These are phyloP conservation scores for Urechis unicinctus DNA, from an alignment of 2,888 invertebrate genomes.

Conservation along the genomic window DNA sequence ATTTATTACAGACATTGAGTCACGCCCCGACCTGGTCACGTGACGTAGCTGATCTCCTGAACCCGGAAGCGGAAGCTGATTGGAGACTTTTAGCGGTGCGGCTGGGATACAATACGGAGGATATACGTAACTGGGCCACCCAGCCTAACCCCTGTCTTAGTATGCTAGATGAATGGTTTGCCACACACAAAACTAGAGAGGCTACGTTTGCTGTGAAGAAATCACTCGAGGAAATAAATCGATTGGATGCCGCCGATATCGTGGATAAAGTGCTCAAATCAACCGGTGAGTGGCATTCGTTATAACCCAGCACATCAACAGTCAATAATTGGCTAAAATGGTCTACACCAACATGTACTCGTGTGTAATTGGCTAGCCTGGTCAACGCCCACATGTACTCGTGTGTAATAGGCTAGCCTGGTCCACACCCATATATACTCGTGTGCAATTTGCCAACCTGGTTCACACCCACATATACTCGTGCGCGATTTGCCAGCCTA, in stretches of 20 bases:
- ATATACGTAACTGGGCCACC: conserved; percentile 41
- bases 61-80: conserved; percentile 34
- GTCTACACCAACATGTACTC: no score
- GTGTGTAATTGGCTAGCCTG: no score
- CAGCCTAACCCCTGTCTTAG: conserved; percentile 44
- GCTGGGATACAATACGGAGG: conserved; percentile 41
- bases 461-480: no score
- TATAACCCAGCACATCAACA: no score
- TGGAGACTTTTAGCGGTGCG: conserved; percentile 42
- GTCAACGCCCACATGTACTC: no score
- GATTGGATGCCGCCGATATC: conserved; percentile 36
- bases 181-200: conserved; percentile 41
- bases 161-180: conserved; percentile 44
- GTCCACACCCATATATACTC: no score
- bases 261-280: conserved; percentile 41
- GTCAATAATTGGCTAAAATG: no score
- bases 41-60: conserved; percentile 39
- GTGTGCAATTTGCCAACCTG: no score
- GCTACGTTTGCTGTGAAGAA: conserved; percentile 32
- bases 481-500: no score
- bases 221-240: conserved; percentile 40
- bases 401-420: no score
- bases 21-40: conserved; percentile 44
- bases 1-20: conserved; percentile 38
- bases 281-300: conserved; percentile 16